Evolutionary conservation across 2,888 invertebrate genomes (phyloP).

Genomic region (Thalpophila matura): DNA sequence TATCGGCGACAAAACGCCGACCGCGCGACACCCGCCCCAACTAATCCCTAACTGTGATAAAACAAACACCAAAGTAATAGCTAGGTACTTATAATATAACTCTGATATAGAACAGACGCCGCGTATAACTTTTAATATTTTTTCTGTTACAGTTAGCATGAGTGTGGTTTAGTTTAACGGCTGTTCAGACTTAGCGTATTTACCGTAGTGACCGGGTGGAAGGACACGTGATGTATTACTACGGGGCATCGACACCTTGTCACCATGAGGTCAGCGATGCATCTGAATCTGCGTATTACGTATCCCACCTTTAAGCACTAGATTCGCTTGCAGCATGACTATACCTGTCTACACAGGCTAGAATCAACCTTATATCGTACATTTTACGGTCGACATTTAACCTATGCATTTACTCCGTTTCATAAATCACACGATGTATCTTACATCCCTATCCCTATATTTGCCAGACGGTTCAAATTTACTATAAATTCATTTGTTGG

Average conservation of each 20-base stretch:
- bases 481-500: conserved; percentile 30
- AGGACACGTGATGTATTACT: conserved; percentile 73
- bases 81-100: conserved; percentile 51
- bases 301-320: conserved; percentile 51
- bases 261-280: conserved; percentile 64
- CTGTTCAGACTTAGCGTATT: conserved; percentile 67
- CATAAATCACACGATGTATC: conserved; percentile 41
- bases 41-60: conserved; percentile 64
- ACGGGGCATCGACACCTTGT: conserved; percentile 58
- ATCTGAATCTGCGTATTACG: conserved; percentile 77
- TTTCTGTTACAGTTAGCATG: conserved; percentile 60
- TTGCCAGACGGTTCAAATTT: conserved; percentile 40
- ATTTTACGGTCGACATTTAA: conserved; percentile 24
- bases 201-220: conserved; percentile 56
- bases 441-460: conserved; percentile 10
- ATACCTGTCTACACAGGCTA: conserved; percentile 21
- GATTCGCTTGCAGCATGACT: conserved; percentile 36
- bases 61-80: conserved; percentile 63
- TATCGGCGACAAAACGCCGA: conserved; percentile 57
- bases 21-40: conserved; percentile 53
- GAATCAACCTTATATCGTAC: conserved; percentile 46
- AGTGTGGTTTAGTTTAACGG: conserved; percentile 80
- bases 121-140: conserved; percentile 19
- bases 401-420: conserved; percentile 23
- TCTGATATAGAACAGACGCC: conserved; percentile 40